Conservation (phyloP, 2,113 vertebrate genomes). For the Bos taurus region ARS-UCD2.0 NC_037332.1:106787001-106787500, state of each 20-base stretch:
- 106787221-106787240: neutral
- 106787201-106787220: neutral
- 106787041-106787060: neutral
- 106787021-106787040: neutral
- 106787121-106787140: neutral
- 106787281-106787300: neutral
- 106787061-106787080: neutral
- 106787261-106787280: neutral
- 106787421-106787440: neutral
- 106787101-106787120: neutral
- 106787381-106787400: neutral
- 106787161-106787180: neutral
- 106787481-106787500: neutral
- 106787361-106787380: neutral
- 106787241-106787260: fast-evolving
- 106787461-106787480: neutral
- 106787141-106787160: neutral
- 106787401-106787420: neutral
- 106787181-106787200: neutral
- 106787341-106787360: neutral
- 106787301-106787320: neutral
- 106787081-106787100: neutral
- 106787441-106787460: neutral
- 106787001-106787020: neutral
- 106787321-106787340: neutral